Conservation (phyloP, 2,797 vertebrate species). For the Phrynocephalus guinanensis region DNA sequence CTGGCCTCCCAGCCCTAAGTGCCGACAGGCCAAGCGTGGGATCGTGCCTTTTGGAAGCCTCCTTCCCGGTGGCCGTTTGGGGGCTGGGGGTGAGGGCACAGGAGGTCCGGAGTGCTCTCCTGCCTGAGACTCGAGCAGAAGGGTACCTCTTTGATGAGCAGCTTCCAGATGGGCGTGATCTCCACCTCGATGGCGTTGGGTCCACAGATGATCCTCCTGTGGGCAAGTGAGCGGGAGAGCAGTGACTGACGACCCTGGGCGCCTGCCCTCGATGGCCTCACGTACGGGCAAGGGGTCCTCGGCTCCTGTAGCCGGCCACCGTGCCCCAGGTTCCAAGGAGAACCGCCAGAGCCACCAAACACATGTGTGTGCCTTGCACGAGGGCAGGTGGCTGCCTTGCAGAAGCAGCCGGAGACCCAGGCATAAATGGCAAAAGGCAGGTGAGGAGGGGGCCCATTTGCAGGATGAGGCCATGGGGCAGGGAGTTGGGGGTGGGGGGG, state of each 20-base stretch:
- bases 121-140: neutral
- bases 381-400: too few species aligned
- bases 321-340: too few species aligned
- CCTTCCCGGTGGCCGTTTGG: too few species aligned
- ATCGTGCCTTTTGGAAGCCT: too few species aligned
- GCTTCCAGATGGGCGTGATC: slow-evolving; percentile 82
- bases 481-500: neutral
- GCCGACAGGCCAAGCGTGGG: too few species aligned
- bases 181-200: slow-evolving; percentile 81
- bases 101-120: neutral
- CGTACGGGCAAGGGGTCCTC: neutral
- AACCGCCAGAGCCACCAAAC: too few species aligned
- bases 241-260: neutral
- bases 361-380: too few species aligned
- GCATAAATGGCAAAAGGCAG: neutral
- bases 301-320: neutral
- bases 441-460: neutral
- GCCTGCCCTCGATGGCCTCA: neutral
- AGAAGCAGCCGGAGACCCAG: too few species aligned
- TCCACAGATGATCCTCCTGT: slow-evolving; percentile 80
- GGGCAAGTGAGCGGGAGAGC: neutral
- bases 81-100: neutral
- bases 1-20: too few species aligned
- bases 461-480: too few species aligned
- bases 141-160: slow-evolving; percentile 82